Conservation (phyloP, 2,797 vertebrate species). For the Jordanella pulchra region DNA sequence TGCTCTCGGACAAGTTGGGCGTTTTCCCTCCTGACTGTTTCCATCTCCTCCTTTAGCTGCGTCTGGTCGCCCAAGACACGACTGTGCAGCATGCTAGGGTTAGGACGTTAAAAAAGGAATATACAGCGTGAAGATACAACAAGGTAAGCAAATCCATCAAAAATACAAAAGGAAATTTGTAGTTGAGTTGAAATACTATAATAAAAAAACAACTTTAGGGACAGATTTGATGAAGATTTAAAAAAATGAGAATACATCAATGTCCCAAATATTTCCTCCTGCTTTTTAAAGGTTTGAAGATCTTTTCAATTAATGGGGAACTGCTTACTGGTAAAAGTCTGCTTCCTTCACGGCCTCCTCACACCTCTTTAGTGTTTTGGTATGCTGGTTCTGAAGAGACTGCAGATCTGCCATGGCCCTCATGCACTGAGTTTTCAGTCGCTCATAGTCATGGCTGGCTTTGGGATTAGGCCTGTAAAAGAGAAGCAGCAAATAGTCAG, state of each 20-base stretch:
- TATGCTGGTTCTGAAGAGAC: conserved; percentile 97
- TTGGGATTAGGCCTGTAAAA: conserved; percentile 90
- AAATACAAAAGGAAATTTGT: not conserved
- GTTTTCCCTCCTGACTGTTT: conserved; percentile 90
- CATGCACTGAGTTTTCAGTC: conserved; percentile 94
- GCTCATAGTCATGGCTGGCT: conserved; percentile 93
- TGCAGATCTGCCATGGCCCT: conserved; percentile 96
- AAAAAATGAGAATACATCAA: not conserved
- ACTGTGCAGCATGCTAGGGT: conserved; percentile 90
- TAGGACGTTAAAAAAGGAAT: not conserved
- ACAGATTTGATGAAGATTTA: not conserved
- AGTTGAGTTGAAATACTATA: not conserved
- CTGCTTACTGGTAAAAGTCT: conserved; percentile 97
- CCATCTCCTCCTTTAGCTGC: conserved; percentile 94
- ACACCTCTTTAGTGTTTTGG: conserved; percentile 94
- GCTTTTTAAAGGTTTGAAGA: not conserved
- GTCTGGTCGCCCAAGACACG: conserved; percentile 92
- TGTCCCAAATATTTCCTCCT: not conserved
- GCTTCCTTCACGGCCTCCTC: conserved; percentile 98
- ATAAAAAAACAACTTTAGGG: not conserved
- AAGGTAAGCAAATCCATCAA: not conserved
- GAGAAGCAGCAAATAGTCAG: conserved; percentile 38
- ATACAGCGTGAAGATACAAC: not conserved
- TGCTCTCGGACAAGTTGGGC: conserved; percentile 89
- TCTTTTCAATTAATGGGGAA: not conserved